Evolutionary conservation across 2,113 vertebrate genomes (phyloP), one percentile per base, ranked within the genome.

Genomic region (Anolis carolinensis): DNA sequence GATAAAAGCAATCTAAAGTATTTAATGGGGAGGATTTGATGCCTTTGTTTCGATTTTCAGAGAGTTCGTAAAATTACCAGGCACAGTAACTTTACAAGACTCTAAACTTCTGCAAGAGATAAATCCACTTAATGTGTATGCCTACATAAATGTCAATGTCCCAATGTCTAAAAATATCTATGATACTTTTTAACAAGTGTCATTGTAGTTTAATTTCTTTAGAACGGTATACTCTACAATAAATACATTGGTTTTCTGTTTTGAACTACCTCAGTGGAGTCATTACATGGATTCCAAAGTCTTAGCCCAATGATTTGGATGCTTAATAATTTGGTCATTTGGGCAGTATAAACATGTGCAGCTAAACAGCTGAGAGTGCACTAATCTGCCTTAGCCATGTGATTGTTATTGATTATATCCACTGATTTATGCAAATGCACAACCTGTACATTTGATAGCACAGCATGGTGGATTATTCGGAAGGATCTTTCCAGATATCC

Each of bases 61-160:
- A 86, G 62, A 86, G 70, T 11, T 92, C 83, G 77, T 18, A 34
- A 82, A 90, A 91, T 50, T 82, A 75, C 34, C 70, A 87, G 85
- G 78, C 73, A 7, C 75, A 79, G 90, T 85, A 82, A 70, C 82
- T 39, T 63, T 5, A 84, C 2, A 77, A 85, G 87, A 90, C 88
- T 86, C 89, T 30, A 25, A 74, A 82, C 27, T 72, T 87, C 88
- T 23, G 79, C 72, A 85, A 16, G 23, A 25, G 85, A 52, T 92
- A 91, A 86, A 91, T 75, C 44, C 75, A 36, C 48, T 39, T 76
- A 73, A 79, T 84, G 86, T 44, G 72, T 75, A 82, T n/a, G 50
- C 1, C 71, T 18, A 73, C 74, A 70, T 39, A 77, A 81, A 83
- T 16, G 0, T 9, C 48, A 39, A 86, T 6, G 59, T 79, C 4